These are phyloP conservation scores for Rosalia funebris DNA, from an alignment of 2,888 invertebrate genomes.

Conservation along the genomic window DNA sequence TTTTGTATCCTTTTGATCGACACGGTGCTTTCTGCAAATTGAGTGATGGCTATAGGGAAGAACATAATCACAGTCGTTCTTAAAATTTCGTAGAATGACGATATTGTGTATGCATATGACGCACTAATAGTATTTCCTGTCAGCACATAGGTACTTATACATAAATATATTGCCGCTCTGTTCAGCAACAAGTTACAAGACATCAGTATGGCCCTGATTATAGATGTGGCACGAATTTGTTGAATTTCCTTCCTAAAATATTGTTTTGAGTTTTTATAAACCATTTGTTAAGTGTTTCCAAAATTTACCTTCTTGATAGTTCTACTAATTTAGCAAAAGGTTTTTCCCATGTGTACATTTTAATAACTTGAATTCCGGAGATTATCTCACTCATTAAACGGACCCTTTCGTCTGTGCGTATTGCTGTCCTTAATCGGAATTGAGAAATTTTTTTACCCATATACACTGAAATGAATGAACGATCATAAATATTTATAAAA, in stretches of 20 bases:
- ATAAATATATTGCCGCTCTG: conserved; percentile 83
- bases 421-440: too few species aligned
- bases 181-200: conserved; percentile 80
- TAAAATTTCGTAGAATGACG: conserved; percentile 79
- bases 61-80: conserved; percentile 73
- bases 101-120: conserved; percentile 77
- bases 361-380: too few species aligned
- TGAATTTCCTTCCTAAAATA: conserved; percentile 73
- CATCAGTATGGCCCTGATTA: conserved; percentile 73
- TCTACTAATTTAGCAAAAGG: too few species aligned
- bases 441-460: too few species aligned
- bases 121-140: conserved; percentile 68
- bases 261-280: too few species aligned
- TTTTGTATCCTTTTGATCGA: conserved; percentile 65
- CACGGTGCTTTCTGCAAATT: conserved; percentile 73
- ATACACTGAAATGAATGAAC: too few species aligned
- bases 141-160: conserved; percentile 79
- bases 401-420: too few species aligned
- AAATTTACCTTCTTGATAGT: too few species aligned
- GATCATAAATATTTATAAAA: too few species aligned
- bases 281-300: too few species aligned
- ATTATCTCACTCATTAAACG: too few species aligned
- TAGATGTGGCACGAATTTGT: conserved; percentile 71
- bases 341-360: too few species aligned
- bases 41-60: conserved; percentile 72